Evolutionary conservation across 2,797 vertebrate genomes (phyloP), one percentile per base, ranked within the genome.

Genomic region (Neosilurus hyrtlii): DNA sequence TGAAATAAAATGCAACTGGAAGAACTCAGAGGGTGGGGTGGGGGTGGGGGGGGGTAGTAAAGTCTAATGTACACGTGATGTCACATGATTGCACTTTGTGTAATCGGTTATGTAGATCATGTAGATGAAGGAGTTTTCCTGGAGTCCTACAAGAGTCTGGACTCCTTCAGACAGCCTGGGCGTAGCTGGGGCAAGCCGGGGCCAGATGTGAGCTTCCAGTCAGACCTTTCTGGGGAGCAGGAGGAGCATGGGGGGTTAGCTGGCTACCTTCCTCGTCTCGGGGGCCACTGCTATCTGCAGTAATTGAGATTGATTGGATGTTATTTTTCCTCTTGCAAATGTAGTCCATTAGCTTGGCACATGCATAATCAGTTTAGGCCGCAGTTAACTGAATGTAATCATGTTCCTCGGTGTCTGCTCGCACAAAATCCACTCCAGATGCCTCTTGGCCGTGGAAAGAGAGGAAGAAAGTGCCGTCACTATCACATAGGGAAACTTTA

Each of bases 351-450:
- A 97, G 97, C 96, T 97, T 97, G 96, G 97, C 97, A 98, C 97
- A 98, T 98, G 96, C 96, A 97, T 99, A 98, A 99, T 99, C 96
- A 98, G 97, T 97, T 99, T 99, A 99, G 97, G 96, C 96, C 96
- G 95, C 96, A 99, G 97, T 99, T 99, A 99, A 98, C 97, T 96
- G 96, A 97, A 95, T 98, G 96, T 98, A 98, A 99, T 99, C 97
- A 96, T 97, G 97, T 98, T 99, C 97, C 96, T 97, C 94, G 95
- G 97, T 99, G 97, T 97, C 96, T 97, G 97, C 96, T 96, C 91
- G 94, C 95, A 96, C 97, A 97, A 97, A 98, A 97, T 97, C 96
- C 95, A 95, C 96, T 97, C 96, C 96, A 97, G 96, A 98, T 97
- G 96, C 94, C 90, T 93, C 91, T 94, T 92, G 93, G 91, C 96